These are phyloP conservation scores for Serranus cabrilla DNA, from an alignment of 2,797 vertebrate species.

Conservation along the genomic window DNA sequence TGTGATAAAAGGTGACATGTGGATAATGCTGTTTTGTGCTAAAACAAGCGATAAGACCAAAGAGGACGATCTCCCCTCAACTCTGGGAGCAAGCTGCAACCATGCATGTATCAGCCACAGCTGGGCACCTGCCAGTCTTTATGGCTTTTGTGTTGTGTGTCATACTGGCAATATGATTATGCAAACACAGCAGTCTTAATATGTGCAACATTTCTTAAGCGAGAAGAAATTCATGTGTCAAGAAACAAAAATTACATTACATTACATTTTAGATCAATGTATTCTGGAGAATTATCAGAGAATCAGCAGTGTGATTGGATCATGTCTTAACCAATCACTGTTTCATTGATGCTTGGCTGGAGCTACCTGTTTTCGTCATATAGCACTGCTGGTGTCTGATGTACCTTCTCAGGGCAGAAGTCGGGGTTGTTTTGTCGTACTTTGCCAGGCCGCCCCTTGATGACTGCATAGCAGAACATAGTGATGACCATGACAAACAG, in stretches of 20 bases:
- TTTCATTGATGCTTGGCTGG: conserved; percentile 32
- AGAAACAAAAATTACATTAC: neutral
- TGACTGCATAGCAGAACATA: conserved; percentile 99
- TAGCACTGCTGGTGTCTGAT: conserved; percentile 62
- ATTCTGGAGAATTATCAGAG: conserved; percentile 25
- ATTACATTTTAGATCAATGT: neutral
- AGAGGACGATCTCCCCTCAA: neutral
- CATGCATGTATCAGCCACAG: neutral
- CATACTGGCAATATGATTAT: neutral
- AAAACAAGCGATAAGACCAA: neutral
- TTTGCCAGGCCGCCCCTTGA: conserved; percentile 97
- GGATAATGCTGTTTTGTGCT: neutral
- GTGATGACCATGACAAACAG: conserved; percentile 99
- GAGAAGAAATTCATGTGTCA: neutral
- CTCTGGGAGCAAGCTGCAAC: neutral
- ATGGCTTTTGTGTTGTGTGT: neutral
- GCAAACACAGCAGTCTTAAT: neutral
- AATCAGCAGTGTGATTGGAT: conserved; percentile 52
- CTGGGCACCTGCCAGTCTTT: neutral
- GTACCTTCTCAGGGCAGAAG: conserved; percentile 96
- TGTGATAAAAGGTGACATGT: conserved; percentile 4
- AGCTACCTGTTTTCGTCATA: conserved; percentile 71
- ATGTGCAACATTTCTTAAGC: neutral
- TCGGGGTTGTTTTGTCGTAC: conserved; percentile 92
- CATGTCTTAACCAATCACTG: conserved; percentile 57